Conservation (phyloP, 2,888 invertebrate species). For the Trichopria drosophilae region DNA sequence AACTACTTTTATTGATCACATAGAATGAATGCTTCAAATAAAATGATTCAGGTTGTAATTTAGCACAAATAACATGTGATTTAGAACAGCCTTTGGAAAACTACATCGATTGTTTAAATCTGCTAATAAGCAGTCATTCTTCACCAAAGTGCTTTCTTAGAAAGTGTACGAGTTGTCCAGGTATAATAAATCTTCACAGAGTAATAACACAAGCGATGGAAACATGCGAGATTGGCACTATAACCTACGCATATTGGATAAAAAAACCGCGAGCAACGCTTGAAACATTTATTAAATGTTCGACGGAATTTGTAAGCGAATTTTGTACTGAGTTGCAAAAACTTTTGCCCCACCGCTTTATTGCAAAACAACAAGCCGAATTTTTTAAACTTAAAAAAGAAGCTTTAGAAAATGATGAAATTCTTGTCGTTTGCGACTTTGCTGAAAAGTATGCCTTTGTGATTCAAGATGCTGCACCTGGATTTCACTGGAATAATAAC, state of each 20-base stretch:
- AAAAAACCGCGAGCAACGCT: conserved; percentile 14
- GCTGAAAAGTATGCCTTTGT: conserved; percentile 39
- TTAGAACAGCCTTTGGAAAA: too few species aligned
- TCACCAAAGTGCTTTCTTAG: too few species aligned
- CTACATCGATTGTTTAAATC: too few species aligned
- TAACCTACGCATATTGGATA: conserved; percentile 24
- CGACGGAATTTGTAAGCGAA: conserved; percentile 12
- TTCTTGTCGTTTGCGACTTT: conserved; percentile 34
- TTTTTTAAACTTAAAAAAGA: conserved; percentile 29
- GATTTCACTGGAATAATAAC: conserved; percentile 35
- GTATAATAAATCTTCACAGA: too few species aligned
- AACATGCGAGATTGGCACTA: conserved; percentile 9
- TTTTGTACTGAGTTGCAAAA: conserved; percentile 14
- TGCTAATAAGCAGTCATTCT: too few species aligned
- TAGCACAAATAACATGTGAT: too few species aligned
- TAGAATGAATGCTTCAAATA: too few species aligned
- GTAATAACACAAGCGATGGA: too few species aligned
- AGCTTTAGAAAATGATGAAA: conserved; percentile 22
- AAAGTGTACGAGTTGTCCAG: too few species aligned
- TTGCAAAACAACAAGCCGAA: conserved; percentile 31
- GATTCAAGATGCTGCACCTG: conserved; percentile 33
- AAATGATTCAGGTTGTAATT: too few species aligned
- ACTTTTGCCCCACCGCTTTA: conserved; percentile 28
- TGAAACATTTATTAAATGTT: conserved; percentile 14
- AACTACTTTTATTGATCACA: too few species aligned